These are phyloP conservation scores for Chinchilla lanigera DNA, from an alignment of 2,113 vertebrate species.

Conservation along the genomic window DNA sequence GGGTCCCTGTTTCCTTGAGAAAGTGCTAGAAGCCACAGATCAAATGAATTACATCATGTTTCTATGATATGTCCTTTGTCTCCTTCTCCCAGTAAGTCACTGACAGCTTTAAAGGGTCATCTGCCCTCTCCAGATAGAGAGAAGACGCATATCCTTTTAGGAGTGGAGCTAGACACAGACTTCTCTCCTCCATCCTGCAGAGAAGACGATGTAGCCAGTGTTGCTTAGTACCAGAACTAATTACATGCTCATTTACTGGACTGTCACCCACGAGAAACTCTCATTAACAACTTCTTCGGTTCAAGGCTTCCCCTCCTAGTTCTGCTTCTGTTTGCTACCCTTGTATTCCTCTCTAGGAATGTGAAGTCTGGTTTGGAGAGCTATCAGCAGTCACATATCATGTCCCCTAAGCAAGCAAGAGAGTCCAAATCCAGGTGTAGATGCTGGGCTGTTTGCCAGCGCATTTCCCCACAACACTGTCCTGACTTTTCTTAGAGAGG, in stretches of 20 bases:
- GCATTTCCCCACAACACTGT: fast-evolving
- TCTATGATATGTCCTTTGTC: fast-evolving
- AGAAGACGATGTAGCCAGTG: fast-evolving
- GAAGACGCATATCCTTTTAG: background rate
- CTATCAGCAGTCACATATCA: fast-evolving
- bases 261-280: background rate
- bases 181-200: fast-evolving
- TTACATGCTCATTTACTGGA: fast-evolving
- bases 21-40: background rate
- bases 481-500: fast-evolving
- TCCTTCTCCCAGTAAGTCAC: background rate
- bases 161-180: background rate
- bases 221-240: fast-evolving
- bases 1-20: background rate
- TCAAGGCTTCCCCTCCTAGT: fast-evolving
- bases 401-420: fast-evolving
- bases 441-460: fast-evolving
- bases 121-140: too few species aligned
- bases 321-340: fast-evolving
- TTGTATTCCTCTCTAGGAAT: fast-evolving
- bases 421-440: background rate
- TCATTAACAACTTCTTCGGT: too few species aligned
- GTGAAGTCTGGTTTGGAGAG: background rate
- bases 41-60: background rate
- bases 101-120: background rate